Percentiles rank a stretch among this genome's conserved stretches.
phyloP scores from a whole-genome alignment of 2,888 invertebrate genomes.

The Drosophila mettleri region DNA sequence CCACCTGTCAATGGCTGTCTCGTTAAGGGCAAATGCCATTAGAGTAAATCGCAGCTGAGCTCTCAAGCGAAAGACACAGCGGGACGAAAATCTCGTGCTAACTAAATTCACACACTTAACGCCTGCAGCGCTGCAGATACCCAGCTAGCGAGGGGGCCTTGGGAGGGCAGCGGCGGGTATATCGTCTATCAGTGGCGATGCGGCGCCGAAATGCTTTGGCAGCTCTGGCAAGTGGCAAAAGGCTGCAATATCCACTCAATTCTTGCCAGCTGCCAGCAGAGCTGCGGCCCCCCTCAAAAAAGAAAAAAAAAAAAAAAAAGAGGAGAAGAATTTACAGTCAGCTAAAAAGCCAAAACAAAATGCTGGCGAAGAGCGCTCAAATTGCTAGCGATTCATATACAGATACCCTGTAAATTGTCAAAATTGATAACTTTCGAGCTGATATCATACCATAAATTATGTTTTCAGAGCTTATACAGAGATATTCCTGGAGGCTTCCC shows the following conservation, averaged over 20 bases:
- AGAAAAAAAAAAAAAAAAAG: not conserved
- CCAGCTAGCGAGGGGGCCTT: not conserved
- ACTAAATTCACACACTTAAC: conserved; percentile 78
- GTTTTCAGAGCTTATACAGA: too few species aligned
- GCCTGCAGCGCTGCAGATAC: conserved; percentile 60
- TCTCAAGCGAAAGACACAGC: conserved; percentile 22
- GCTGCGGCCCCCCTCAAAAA: conserved; percentile 2
- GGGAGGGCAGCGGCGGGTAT: conserved; percentile 5
- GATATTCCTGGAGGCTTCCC: too few species aligned
- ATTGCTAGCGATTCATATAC: too few species aligned
- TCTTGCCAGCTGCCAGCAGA: conserved; percentile 41
- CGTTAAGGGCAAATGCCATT: conserved; percentile 65
- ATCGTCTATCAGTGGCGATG: conserved; percentile 57
- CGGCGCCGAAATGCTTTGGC: conserved; percentile 58
- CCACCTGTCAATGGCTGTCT: conserved; percentile 65
- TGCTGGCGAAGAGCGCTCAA: conserved; percentile 12
- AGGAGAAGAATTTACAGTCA: conserved; percentile 51
- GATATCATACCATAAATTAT: too few species aligned
- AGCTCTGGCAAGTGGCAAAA: conserved; percentile 58
- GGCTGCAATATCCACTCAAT: conserved; percentile 58
- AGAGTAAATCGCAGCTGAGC: conserved; percentile 67
- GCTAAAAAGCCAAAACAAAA: conserved; percentile 59
- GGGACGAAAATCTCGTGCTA: conserved; percentile 49
- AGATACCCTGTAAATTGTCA: not conserved
- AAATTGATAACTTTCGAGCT: too few species aligned